Base-by-base conservation (phyloP, 2,888 invertebrate species). In the Athalia cordata region DNA sequence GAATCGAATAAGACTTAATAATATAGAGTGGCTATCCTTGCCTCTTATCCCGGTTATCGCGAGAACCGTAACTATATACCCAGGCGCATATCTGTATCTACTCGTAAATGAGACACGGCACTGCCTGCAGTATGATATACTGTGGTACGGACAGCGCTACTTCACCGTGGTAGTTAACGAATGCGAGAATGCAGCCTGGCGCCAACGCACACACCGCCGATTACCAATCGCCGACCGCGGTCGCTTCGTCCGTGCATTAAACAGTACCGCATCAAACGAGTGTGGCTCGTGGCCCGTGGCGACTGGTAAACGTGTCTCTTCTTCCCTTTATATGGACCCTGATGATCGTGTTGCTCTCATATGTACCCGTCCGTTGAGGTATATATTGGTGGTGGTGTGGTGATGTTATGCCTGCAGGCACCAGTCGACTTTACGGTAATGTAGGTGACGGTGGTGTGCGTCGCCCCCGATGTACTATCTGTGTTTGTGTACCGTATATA, bases 181-280 rank as follows among this genome's bases (percentile, higher is more conserved):
- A 88, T 87, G 88, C 88, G 88, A 88, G 88, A 88, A 88, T 88
- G 88, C 87, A 85, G 87, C 87, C 87, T 88, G 88, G 88, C 88
- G 88, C 88, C 88, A 88, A 86, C 87, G 82, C 82, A 81, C 79
- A 82, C 81, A 78, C 75, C 50, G 52, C 75, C 75, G 47, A 62
- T 61, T 57, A 75, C 62, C 75, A 15, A 75, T 75, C 62, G 50
- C 75, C 75, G 62, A 62, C 62, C 62, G 62, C 50, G 47, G 62
- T 62, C 59, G 72, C 57, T 72, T 59, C 72, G 72, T 72, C 47
- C 72, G 57, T 72, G 45, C 72, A 52, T 72, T 72, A 8, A 72
- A 75, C 64, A 64, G 75, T 52, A 72, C 59, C 29, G 29, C 72
- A 72, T 61, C 72, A 72, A 68, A 68, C 68, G 15, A 68, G 68